These are phyloP conservation scores for Phalloptychus januarius DNA, from an alignment of 2,797 vertebrate species.

Conservation along the genomic window DNA sequence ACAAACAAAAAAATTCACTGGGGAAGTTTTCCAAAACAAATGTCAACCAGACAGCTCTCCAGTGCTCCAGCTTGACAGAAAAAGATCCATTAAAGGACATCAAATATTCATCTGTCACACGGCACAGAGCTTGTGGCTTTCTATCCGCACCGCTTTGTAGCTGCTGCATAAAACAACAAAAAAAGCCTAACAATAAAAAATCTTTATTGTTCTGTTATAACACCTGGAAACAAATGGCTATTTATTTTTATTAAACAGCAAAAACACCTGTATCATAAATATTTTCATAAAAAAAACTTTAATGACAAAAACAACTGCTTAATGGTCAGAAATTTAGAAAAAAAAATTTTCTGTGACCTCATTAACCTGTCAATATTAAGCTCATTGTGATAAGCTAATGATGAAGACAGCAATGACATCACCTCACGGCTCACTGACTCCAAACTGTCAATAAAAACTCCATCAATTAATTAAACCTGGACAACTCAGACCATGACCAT, in stretches of 20 bases:
- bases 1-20: slow-evolving; percentile 57
- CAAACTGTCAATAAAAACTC: slow-evolving; percentile 72
- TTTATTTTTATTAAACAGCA: slow-evolving; percentile 24
- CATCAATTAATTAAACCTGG: slow-evolving; percentile 66
- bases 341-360: slow-evolving; percentile 26
- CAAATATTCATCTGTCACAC: slow-evolving; percentile 80
- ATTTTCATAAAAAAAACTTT: not conserved
- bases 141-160: slow-evolving; percentile 32
- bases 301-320: slow-evolving; percentile 11
- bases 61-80: slow-evolving; percentile 28
- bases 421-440: slow-evolving; percentile 63
- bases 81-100: slow-evolving; percentile 73
- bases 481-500: slow-evolving; percentile 54
- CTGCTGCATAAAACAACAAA: slow-evolving; percentile 35
- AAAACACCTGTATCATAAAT: not conserved
- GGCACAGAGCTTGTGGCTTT: slow-evolving; percentile 45
- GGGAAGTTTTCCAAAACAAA: slow-evolving; percentile 55
- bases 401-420: slow-evolving; percentile 72
- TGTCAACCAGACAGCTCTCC: slow-evolving; percentile 22
- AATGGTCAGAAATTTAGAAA: slow-evolving; percentile 21
- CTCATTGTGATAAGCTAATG: slow-evolving; percentile 47
- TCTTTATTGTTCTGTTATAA: slow-evolving; percentile 39
- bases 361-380: slow-evolving; percentile 40
- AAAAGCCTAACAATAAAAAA: slow-evolving; percentile 16
- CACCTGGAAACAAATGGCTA: slow-evolving; percentile 17